Evolutionary conservation across 2,888 invertebrate genomes (phyloP), one percentile per base, ranked within the genome.

Genomic region (Napeogenes sylphis): DNA sequence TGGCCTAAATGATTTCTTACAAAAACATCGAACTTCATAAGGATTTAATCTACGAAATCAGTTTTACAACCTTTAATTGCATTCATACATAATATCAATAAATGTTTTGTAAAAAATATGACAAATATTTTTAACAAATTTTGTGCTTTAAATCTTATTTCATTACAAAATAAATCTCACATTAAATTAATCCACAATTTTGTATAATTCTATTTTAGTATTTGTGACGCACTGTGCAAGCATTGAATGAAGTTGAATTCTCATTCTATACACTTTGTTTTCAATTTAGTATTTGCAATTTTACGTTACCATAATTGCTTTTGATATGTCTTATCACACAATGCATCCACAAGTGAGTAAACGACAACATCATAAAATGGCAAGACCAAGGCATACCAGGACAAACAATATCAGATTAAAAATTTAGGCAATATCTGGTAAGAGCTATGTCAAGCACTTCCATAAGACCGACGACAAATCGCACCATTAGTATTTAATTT

Each of bases 401-500:
- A 75, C 68, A 82, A 85, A 84, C 83, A 85, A 80, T 21, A 21
- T 21, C 80, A 76, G 75, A 84, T 80, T 80, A 84, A 83, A 84
- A 68, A 79, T 85, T 21, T 86, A 87, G 87, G 87, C 87, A 84
- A 82, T 79, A 77, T 82, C 78, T 61, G 79, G 79, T 79, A 81
- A 76, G 76, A 82, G 78, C 80, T 77, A 78, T 77, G 77, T 80
- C 80, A 82, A 81, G 78, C 80, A 71, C 78, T 78, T 80, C 83
- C 83, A 84, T 86, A 86, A 88, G 85, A 88, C 82, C 82, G 84
- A 84, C 86, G 83, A 85, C 77, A 82, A 68, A 77, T 84, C 87
- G 90, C 90, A 90, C 90, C 90, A 89, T 89, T 87, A 83, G 88
- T 87, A 87, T 76, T 79, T 79, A 68, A 71, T 73, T 74, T 76